These are phyloP conservation scores for Halichondria panicea DNA, from an alignment of 37 sponge, comb jelly and placozoan species.

Conservation along the genomic window DNA sequence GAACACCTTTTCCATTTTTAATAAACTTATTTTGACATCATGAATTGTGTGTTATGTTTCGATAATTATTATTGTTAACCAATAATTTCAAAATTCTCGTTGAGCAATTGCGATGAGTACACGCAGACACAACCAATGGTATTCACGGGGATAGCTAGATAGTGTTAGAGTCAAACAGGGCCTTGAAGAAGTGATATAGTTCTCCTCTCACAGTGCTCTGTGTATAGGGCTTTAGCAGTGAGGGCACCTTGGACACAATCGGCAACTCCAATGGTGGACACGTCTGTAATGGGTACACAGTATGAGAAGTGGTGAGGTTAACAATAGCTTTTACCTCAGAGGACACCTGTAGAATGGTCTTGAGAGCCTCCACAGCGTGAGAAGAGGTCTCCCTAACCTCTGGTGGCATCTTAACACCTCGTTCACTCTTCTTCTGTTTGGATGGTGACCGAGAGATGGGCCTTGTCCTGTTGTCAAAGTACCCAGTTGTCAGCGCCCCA, in stretches of 20 bases:
- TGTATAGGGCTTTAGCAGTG: conserved; percentile 9
- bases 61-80: neutral
- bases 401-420: neutral
- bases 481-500: neutral
- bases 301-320: neutral
- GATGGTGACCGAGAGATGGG: conserved; percentile 55
- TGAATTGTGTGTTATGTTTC: neutral
- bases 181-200: conserved; percentile 28
- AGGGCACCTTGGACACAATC: neutral
- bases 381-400: neutral
- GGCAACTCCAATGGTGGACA: conserved; percentile 29
- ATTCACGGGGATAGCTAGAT: neutral
- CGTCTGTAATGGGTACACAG: conserved; percentile 1
- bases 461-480: neutral
- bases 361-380: neutral
- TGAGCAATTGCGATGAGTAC: too few species aligned
- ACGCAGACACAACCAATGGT: too few species aligned
- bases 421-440: conserved; percentile 13
- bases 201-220: conserved; percentile 13
- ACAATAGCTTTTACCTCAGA: neutral
- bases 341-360: neutral
- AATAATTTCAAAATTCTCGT: too few species aligned
- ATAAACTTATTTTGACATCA: neutral
- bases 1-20: neutral
- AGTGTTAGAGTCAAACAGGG: conserved; percentile 8